Base-by-base conservation (phyloP, 2,888 invertebrate species). In the Matsumyia berberina region DNA sequence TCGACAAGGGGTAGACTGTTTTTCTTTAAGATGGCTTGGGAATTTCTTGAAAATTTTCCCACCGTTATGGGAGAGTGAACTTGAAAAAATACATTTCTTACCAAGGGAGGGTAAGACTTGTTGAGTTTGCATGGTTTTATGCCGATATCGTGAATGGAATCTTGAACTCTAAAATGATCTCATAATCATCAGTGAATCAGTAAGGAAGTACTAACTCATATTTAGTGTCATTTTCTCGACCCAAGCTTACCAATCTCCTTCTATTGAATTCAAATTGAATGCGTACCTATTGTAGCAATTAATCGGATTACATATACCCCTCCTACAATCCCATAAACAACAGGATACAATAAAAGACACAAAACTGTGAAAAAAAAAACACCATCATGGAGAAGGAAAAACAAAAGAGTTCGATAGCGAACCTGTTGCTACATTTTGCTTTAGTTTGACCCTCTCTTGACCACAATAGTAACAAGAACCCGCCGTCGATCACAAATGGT, bases 61-160 rank as follows among this genome's bases (percentile, higher is more conserved):
- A 90, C 70, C 89, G 91, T 90, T 89, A 90, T 91, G 91, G 90
- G 90, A 91, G 90, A 90, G 86, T 90, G 88, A 87, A 74, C 89
- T 87, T 87, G 79, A 78, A 60, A 72, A 62, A 49, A 12, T 15
- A 15, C 7, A 15, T 37, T 37, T 8, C 5, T 12, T 15, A 37
- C 49, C 58, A 58, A 6, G 5, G 17, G 29, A 5, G n/a, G 24
- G 17, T 51, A 37, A 9, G 6, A 37, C 58, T 53, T 67, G 79
- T 66, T 73, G 53, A 60, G 31, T 69, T 51, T 73, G 66, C 57
- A 58, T 72, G 17, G 12, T 39, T 58, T 72, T 31, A 8, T 37
- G 55, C 69, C n/a, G n/a, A n/a, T n/a, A n/a, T n/a, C n/a, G 8
- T 35, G 24, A n/a, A n/a, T 24, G 1, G 24, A 24, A 24, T 24